Percentiles rank a stretch among this genome's conserved stretches.
phyloP scores from a whole-genome alignment of 2,113 vertebrate genomes.

The Hystrix brachyura region DNA sequence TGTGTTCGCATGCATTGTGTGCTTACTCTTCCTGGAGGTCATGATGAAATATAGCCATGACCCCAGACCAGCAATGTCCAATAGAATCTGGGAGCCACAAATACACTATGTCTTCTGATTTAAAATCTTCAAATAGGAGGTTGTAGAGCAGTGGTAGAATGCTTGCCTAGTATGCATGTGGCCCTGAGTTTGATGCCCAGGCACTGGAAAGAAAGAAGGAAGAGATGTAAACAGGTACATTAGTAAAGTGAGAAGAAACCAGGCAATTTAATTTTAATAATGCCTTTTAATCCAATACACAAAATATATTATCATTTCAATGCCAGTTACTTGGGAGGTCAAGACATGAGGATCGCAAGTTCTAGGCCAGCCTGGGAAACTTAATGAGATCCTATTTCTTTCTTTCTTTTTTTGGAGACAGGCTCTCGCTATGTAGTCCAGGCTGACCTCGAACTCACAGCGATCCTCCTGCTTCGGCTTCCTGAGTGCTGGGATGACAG shows the following conservation, averaged over 20 bases:
- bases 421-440: not conserved
- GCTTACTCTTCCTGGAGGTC: not conserved
- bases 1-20: no score
- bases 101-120: not conserved
- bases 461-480: not conserved
- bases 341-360: not conserved
- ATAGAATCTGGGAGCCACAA: not conserved
- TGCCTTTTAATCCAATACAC: not conserved
- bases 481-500: not conserved
- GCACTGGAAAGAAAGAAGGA: not conserved
- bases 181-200: not conserved
- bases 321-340: not conserved
- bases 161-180: not conserved
- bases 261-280: constrained; percentile 39
- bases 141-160: not conserved
- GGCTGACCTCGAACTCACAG: not conserved
- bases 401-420: not conserved
- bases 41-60: not conserved
- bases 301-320: not conserved
- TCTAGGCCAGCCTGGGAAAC: not conserved
- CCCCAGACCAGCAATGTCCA: not conserved
- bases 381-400: not conserved
- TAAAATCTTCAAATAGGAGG: not conserved
- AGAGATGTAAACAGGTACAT: not conserved
- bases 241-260: constrained; percentile 1